phyloP scores from a whole-genome alignment of 2,797 vertebrate genomes.

The Scyliorhinus canicula region DNA sequence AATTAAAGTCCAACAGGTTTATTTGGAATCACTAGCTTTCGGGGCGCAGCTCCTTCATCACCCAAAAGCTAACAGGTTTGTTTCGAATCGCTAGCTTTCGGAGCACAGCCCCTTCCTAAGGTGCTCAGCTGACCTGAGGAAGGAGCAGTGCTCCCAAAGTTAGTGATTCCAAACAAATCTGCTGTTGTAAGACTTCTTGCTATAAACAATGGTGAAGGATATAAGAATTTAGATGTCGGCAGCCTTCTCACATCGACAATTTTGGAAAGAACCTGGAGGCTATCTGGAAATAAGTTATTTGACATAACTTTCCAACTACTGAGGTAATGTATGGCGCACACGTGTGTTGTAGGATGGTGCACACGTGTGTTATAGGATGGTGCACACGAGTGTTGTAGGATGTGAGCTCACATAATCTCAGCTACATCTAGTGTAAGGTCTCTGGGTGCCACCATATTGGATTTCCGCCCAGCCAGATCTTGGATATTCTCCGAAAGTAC shows the following conservation, averaged over 20 bases:
- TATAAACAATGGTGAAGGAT: neutral
- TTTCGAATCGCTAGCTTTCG: too few species aligned
- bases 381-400: neutral
- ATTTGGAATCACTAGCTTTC: too few species aligned
- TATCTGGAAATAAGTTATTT: neutral
- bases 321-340: neutral
- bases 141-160: too few species aligned
- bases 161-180: too few species aligned
- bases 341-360: neutral
- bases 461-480: neutral
- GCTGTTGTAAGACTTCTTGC: too few species aligned
- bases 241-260: neutral
- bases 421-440: neutral
- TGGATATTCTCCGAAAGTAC: neutral
- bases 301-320: neutral
- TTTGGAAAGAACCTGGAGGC: neutral
- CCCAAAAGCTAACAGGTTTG: too few species aligned
- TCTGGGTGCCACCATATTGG: neutral
- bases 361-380: neutral
- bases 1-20: too few species aligned
- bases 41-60: too few species aligned
- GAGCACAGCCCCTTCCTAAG: too few species aligned
- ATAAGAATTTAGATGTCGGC: neutral
- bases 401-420: neutral
- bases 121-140: too few species aligned